These are phyloP conservation scores for Corythornis cristatus DNA, from an alignment of 2,113 vertebrate species.

Conservation along the genomic window DNA sequence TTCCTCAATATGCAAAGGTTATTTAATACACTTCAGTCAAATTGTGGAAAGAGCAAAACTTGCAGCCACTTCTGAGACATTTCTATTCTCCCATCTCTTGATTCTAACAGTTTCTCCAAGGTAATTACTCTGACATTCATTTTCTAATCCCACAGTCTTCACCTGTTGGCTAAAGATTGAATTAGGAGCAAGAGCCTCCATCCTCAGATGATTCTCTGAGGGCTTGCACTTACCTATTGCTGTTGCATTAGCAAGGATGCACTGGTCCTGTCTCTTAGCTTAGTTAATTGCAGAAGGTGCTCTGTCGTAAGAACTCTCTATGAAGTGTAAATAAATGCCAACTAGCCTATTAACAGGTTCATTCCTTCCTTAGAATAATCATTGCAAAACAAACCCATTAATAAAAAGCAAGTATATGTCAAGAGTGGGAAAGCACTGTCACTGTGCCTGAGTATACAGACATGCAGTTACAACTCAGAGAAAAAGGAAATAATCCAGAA, in stretches of 20 bases:
- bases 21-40: constrained; percentile 33
- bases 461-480: background rate
- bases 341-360: background rate
- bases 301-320: background rate
- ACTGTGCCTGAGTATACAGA: background rate
- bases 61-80: background rate
- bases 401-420: background rate
- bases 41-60: constrained; percentile 4
- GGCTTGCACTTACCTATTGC: background rate
- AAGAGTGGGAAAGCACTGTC: background rate
- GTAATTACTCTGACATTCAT: constrained; percentile 45
- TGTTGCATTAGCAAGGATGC: background rate
- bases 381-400: constrained; percentile 16
- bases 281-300: constrained; percentile 13
- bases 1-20: constrained; percentile 5
- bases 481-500: background rate
- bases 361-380: constrained; percentile 24
- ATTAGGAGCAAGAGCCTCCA: constrained; percentile 29
- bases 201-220: background rate
- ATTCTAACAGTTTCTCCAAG: constrained; percentile 45
- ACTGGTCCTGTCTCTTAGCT: background rate
- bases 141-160: constrained; percentile 43
- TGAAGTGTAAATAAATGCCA: constrained; percentile 15
- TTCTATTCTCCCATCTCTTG: constrained; percentile 28
- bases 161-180: constrained; percentile 33